Evolutionary conservation across 2,113 vertebrate species (phyloP), one percentile per base, ranked within the genome.

Genomic region (Phrynosoma platyrhinos): DNA sequence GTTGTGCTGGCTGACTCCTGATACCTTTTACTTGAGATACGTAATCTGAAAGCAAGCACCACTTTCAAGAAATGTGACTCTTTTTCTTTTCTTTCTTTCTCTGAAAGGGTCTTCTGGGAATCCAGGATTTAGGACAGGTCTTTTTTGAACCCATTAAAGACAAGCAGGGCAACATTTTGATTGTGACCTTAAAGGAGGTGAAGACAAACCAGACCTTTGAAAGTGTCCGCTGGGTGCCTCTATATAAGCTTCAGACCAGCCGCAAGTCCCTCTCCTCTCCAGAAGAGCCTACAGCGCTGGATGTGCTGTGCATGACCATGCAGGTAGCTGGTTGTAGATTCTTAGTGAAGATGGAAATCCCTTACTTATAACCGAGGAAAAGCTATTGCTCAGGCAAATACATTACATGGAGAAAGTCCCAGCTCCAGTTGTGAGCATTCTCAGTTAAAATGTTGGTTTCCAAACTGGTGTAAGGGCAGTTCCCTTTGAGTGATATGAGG

Each of bases 71-170:
- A 62, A 66, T 0, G 68, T 0, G 0, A 74, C 25, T 40, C 10
- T 30, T n/a, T 32, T 27, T 27, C 52, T 83, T 79, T 30, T 83
- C 9, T 84, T 52, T 66, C 7, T 81, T 10, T 64, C 52, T 80
- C 0, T 5, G 6, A 93, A 62, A 98, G 98, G 98, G 97, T 30
- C 96, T 98, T 87, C 95, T 98, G 78, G 98, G 98, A 83, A 98
- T 97, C 68, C 98, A 98, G 91, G 98, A 99, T 91, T 94, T 99
- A 80, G 98, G 98, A 1, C 98, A 98, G 89, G 97, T 98, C 71
- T 99, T 98, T 94, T 98, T 97, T 1, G 98, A 98, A 93, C 97
- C 98, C 0, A 94, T 98, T 93, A 98, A 98, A 92, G 98, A 98
- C 96, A 98, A 97, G 87, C 98, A 98, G 14, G 98, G 98, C n/a